Percentiles rank a stretch among this genome's conserved stretches.
Conservation (phyloP, 1,140 invertebrate species). For the Pentalonia nigronervosa region DNA sequence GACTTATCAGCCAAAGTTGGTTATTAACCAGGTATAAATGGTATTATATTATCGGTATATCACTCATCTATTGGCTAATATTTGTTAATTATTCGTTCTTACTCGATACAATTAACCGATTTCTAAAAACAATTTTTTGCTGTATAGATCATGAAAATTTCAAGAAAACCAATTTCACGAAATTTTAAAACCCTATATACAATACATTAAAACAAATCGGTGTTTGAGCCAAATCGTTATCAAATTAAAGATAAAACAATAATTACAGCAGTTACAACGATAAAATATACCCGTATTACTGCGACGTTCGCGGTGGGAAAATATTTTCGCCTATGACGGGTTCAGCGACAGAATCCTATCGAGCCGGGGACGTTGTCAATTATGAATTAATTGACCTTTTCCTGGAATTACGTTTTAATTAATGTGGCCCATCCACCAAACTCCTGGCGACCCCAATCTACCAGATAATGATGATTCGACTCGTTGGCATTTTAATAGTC, state of each 20-base stretch:
- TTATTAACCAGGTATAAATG: too few species aligned
- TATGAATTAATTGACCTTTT: slow-evolving; percentile 54
- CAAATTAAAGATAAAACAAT: background rate
- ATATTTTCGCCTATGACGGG: background rate
- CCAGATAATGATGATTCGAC: background rate
- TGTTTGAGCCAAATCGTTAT: background rate
- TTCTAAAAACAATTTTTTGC: too few species aligned
- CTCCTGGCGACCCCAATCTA: background rate
- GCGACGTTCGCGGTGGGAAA: background rate
- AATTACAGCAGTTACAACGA: background rate
- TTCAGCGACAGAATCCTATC: slow-evolving; percentile 3
- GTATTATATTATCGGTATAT: too few species aligned
- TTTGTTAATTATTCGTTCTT: too few species aligned
- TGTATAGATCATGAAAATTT: too few species aligned
- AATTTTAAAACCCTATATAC: too few species aligned
- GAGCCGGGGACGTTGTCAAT: background rate
- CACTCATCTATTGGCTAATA: too few species aligned
- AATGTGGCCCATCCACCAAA: slow-evolving; percentile 25
- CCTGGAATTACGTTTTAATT: slow-evolving; percentile 51
- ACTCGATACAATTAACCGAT: too few species aligned
- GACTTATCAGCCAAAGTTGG: too few species aligned
- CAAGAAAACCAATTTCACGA: too few species aligned
- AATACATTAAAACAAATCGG: too few species aligned
- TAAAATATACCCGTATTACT: background rate
- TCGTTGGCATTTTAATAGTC: background rate